These are phyloP conservation scores for Xylocampa areola DNA, from an alignment of 2,888 invertebrate genomes.

Conservation along the genomic window DNA sequence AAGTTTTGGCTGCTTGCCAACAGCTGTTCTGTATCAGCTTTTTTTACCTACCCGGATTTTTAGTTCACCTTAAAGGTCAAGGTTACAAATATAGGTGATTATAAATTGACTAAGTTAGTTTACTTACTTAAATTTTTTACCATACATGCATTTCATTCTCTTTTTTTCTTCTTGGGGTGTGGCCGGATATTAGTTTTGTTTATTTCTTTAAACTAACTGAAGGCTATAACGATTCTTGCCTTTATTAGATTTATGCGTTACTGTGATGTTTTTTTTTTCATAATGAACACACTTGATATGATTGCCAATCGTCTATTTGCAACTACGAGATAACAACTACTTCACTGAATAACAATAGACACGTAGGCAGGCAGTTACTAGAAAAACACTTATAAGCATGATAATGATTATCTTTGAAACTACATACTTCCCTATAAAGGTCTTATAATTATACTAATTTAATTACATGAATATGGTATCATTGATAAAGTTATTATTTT, in stretches of 20 bases:
- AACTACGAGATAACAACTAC: conserved; percentile 31
- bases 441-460: conserved; percentile 2
- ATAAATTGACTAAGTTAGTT: conserved; percentile 19
- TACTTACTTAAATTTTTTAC: too few relatives aligned
- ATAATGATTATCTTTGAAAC: conserved; percentile 35
- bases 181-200: too few relatives aligned
- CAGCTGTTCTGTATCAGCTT: conserved; percentile 73
- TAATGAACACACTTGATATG: too few relatives aligned
- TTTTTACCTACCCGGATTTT: conserved; percentile 71
- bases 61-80: conserved; percentile 77
- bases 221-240: conserved; percentile 6
- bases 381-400: conserved; percentile 29
- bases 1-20: conserved; percentile 83
- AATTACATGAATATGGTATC: not conserved
- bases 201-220: conserved; percentile 10
- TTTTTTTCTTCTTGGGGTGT: too few relatives aligned
- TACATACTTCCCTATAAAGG: conserved; percentile 25
- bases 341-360: conserved; percentile 35
- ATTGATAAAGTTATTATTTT: conserved; percentile 6
- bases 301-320: too few relatives aligned
- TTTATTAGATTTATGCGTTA: not conserved
- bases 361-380: conserved; percentile 25
- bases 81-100: conserved; percentile 67
- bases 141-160: too few relatives aligned
- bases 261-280: too few relatives aligned